Evolutionary conservation across 1,140 invertebrate species (phyloP).

Genomic region (Argopecten irradians): DNA sequence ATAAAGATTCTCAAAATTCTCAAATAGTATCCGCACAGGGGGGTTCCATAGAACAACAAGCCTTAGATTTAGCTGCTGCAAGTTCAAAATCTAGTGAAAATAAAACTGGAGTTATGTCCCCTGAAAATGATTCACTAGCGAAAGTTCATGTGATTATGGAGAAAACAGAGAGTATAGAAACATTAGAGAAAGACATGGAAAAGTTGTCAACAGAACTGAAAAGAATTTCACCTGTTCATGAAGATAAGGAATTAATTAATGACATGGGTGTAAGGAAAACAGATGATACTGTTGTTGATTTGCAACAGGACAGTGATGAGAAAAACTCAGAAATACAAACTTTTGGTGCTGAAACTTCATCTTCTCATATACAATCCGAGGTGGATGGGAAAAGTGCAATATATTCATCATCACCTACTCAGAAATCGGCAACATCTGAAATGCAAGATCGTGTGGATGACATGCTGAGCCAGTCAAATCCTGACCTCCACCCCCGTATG

Average conservation of each 20-base stretch:
- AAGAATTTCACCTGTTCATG: background rate
- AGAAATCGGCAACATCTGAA: conserved; percentile 34
- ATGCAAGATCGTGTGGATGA: conserved; percentile 52
- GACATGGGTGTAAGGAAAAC: no score
- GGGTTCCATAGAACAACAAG: background rate
- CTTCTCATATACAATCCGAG: background rate
- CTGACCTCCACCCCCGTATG: conserved; percentile 31
- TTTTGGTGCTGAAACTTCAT: background rate
- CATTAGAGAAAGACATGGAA: background rate
- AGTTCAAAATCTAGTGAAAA: background rate
- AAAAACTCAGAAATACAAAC: background rate
- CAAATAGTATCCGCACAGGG: background rate
- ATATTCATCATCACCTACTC: background rate
- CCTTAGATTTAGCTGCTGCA: background rate
- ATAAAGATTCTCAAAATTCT: background rate
- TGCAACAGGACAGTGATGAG: background rate
- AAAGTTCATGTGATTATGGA: background rate
- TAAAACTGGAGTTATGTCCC: background rate
- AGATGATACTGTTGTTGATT: background rate
- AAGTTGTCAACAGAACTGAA: background rate
- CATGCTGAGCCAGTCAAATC: conserved; percentile 47
- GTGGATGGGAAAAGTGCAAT: conserved; percentile 1
- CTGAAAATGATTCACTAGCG: background rate
- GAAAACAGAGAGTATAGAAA: background rate
- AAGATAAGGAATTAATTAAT: background rate